These are phyloP conservation scores for Rhagonycha fulva DNA, from an alignment of 2,888 invertebrate species.

Conservation along the genomic window DNA sequence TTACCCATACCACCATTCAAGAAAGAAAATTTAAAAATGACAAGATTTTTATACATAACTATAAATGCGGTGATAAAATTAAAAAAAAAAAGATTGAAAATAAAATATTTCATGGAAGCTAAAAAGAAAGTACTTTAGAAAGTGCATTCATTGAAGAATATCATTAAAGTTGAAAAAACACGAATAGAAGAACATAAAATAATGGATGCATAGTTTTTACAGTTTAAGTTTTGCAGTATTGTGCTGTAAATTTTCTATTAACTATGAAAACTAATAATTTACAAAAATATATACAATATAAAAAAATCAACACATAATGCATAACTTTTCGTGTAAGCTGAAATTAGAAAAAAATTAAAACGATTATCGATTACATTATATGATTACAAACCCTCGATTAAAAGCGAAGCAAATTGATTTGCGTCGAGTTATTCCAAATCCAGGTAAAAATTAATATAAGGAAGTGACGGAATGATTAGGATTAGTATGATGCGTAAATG, in stretches of 20 bases:
- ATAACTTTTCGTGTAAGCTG: constrained; percentile 15
- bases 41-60: neutral
- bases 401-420: constrained; percentile 26
- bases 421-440: constrained; percentile 22
- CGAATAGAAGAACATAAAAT: neutral
- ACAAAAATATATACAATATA: constrained; percentile 1
- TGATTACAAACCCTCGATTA: constrained; percentile 1
- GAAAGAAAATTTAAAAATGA: neutral
- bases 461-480: constrained; percentile 6
- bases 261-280: neutral
- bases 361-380: constrained; percentile 4
- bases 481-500: constrained; percentile 31
- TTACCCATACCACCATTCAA: neutral
- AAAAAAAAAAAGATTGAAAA: neutral
- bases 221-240: constrained; percentile 3
- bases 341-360: constrained; percentile 19
- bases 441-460: constrained; percentile 6
- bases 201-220: neutral
- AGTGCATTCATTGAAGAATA: neutral
- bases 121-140: neutral
- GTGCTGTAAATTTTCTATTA: neutral
- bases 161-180: neutral
- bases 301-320: neutral
- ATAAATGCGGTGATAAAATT: no score
- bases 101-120: neutral